A percentile compares a stretch with the other conserved stretches of the same genome.
These are phyloP conservation scores for Drosophila formosana DNA, from an alignment of 2,888 invertebrate species.

Conservation along the genomic window DNA sequence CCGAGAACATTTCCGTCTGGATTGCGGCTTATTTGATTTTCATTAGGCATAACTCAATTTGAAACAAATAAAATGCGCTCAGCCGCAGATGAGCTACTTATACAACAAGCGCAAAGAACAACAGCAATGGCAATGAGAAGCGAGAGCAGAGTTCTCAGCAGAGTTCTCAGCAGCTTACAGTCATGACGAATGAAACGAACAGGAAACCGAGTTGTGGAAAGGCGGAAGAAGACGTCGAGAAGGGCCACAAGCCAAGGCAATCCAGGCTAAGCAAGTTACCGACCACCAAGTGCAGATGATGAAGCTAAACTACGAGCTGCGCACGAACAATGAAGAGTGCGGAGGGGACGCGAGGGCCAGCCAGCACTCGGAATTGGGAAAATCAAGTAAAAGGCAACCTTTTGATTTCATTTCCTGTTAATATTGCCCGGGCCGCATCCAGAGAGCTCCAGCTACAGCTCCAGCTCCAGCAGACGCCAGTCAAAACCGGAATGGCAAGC, in stretches of 20 bases:
- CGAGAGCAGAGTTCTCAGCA: constrained; percentile 20
- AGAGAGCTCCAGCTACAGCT: constrained; percentile 11
- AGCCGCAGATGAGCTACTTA: constrained; percentile 77
- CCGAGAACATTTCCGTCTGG: constrained; percentile 71
- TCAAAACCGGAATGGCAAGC: constrained; percentile 54
- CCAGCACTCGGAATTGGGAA: constrained; percentile 66
- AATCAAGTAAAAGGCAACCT: constrained; percentile 78
- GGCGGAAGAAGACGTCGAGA: constrained; percentile 13
- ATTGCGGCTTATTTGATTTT: constrained; percentile 82
- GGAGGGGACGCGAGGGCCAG: constrained; percentile 15
- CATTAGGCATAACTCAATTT: constrained; percentile 83
- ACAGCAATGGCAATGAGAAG: constrained; percentile 18
- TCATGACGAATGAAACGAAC: constrained; percentile 68
- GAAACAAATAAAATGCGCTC: constrained; percentile 78
- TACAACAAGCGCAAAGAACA: constrained; percentile 57
- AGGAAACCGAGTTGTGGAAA: constrained; percentile 52
- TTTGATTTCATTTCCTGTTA: constrained; percentile 81
- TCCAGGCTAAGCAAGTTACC: constrained; percentile 58
- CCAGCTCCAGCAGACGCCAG: constrained; percentile 27
- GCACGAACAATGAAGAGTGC: constrained; percentile 62
- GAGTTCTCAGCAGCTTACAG: constrained; percentile 44
- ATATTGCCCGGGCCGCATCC: constrained; percentile 61
- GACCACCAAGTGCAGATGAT: constrained; percentile 73
- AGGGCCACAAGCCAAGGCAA: constrained; percentile 13
- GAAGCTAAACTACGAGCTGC: constrained; percentile 71